These are phyloP conservation scores for Heterohyrax brucei DNA, from an alignment of 2,797 vertebrate species.

Conservation along the genomic window DNA sequence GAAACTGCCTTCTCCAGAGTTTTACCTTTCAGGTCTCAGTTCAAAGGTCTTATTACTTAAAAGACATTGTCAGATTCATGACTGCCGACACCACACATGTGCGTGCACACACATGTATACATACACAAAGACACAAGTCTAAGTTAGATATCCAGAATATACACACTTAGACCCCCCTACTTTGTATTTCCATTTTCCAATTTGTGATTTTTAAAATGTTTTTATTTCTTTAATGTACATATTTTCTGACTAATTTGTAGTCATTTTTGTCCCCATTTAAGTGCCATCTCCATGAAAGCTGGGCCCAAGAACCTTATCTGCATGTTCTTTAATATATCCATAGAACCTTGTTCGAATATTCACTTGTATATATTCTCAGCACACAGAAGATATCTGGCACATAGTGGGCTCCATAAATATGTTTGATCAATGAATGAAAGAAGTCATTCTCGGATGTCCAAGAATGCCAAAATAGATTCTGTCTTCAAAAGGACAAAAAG, in stretches of 20 bases:
- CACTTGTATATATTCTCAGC: not conserved
- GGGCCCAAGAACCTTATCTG: not conserved
- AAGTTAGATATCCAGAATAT: not conserved
- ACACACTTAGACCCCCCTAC: not conserved
- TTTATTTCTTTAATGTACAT: slow-evolving; percentile 7
- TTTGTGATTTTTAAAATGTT: not conserved
- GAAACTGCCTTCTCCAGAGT: not conserved
- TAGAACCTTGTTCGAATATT: slow-evolving; percentile 14
- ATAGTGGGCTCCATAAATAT: not conserved
- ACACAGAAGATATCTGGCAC: not conserved
- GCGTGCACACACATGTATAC: no score
- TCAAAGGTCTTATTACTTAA: slow-evolving; percentile 33
- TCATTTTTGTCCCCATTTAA: not conserved
- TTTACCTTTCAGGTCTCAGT: not conserved
- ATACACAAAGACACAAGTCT: not conserved
- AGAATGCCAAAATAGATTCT: not conserved
- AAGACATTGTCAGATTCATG: not conserved
- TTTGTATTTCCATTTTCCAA: slow-evolving; percentile 39
- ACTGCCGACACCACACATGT: no score
- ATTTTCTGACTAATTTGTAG: not conserved
- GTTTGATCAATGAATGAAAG: slow-evolving; percentile 35
- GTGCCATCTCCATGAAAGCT: not conserved
- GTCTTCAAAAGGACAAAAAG: slow-evolving; percentile 27
- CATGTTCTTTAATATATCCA: not conserved
- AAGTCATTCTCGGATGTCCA: not conserved